phyloP scores from a whole-genome alignment of 2,797 vertebrate species.

The Paguma larvata region DNA sequence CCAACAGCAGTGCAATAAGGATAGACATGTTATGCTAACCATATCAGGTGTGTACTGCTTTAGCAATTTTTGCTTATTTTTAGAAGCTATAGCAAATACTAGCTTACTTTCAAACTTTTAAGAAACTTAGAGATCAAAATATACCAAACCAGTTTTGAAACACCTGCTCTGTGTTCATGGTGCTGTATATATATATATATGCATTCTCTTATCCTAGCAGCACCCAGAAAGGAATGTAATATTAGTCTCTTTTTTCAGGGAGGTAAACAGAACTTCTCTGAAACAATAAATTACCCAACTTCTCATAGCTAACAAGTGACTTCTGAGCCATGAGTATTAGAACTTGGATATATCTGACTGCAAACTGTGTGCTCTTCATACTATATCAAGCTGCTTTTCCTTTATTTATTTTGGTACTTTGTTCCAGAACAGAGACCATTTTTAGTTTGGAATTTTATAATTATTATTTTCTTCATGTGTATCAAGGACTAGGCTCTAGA shows the following conservation, averaged over 20 bases:
- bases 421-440: not conserved
- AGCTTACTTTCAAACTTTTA: slow-evolving; percentile 20
- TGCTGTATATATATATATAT: not conserved
- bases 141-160: not conserved
- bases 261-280: slow-evolving; percentile 6
- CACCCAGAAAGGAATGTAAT: not conserved
- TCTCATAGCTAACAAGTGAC: not conserved
- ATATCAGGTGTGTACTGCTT: not conserved
- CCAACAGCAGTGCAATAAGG: not conserved
- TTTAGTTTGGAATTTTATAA: slow-evolving; percentile 37
- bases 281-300: not conserved
- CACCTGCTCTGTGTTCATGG: not conserved
- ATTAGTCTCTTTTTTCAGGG: not conserved
- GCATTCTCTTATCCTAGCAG: not conserved
- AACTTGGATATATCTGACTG: not conserved
- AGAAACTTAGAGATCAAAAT: slow-evolving; percentile 24
- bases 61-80: not conserved
- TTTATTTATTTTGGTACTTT: slow-evolving; percentile 6
- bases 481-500: not conserved
- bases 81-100: slow-evolving; percentile 6
- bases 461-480: not conserved
- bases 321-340: not conserved
- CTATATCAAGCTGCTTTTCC: not conserved
- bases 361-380: not conserved
- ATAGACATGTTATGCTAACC: not conserved